Conservation (phyloP, 2,888 invertebrate species). For the Oasisia sp. region DNA sequence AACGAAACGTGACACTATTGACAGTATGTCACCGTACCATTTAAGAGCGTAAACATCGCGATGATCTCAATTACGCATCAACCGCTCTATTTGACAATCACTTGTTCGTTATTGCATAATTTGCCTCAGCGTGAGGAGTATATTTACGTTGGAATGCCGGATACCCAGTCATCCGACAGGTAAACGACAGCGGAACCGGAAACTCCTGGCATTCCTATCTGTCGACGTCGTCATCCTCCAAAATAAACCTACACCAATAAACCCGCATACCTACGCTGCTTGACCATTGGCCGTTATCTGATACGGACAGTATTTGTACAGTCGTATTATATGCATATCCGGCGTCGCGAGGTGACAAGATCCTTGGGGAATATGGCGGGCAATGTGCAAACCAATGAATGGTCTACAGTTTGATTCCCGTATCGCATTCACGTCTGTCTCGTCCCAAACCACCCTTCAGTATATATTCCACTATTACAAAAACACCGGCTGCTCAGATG, state of each 20-base stretch:
- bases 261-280: neutral
- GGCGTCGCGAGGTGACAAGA: neutral
- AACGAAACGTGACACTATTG: neutral
- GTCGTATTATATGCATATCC: neutral
- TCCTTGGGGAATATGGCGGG: neutral
- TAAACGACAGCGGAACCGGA: neutral
- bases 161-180: neutral
- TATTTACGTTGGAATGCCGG: neutral
- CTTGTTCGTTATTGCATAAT: neutral
- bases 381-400: neutral
- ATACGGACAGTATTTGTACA: neutral
- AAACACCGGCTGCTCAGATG: neutral
- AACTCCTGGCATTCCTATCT: neutral
- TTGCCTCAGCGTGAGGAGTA: neutral
- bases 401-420: neutral
- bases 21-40: neutral
- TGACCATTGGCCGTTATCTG: neutral
- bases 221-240: neutral
- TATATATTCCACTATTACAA: neutral
- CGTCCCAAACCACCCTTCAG: neutral
- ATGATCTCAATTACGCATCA: neutral
- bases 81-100: neutral
- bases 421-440: neutral
- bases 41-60: neutral
- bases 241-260: neutral